Conservation (phyloP, 2,797 vertebrate genomes). For the Phyllotis vaccarum region DNA sequence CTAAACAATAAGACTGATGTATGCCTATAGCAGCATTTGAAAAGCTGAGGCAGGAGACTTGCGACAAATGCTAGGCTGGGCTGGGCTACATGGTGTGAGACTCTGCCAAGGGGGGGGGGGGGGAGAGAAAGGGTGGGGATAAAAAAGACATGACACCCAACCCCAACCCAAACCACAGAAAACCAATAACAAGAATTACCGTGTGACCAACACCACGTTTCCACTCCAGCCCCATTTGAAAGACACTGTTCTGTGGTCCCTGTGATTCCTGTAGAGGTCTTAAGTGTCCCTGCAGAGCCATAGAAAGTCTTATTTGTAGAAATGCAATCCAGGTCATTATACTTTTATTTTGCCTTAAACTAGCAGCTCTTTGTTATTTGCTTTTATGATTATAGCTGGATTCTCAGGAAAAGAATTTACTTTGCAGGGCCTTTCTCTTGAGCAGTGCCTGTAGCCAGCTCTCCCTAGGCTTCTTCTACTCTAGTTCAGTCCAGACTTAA, state of each 20-base stretch:
- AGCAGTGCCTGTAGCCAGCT: not conserved
- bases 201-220: not conserved
- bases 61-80: not conserved
- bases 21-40: not conserved
- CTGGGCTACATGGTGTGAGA: not conserved
- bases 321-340: not conserved
- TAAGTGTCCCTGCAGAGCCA: not conserved
- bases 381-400: not conserved
- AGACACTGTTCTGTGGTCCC: not conserved
- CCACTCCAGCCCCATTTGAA: not conserved
- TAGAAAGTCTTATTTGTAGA: not conserved
- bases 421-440: not conserved
- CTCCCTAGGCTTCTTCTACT: not conserved
- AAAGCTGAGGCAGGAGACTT: not conserved
- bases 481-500: not conserved
- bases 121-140: not conserved
- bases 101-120: not conserved
- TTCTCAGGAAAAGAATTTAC: not conserved
- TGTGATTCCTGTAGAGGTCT: not conserved
- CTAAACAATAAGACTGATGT: not conserved
- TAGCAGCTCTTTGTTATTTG: not conserved
- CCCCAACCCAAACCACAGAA: not conserved
- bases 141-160: too few relatives aligned
- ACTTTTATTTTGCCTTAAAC: constrained; percentile 44
- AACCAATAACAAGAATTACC: not conserved